Evolutionary conservation across 1,140 invertebrate species (phyloP).

Genomic region (Harpegnathos saltator): DNA sequence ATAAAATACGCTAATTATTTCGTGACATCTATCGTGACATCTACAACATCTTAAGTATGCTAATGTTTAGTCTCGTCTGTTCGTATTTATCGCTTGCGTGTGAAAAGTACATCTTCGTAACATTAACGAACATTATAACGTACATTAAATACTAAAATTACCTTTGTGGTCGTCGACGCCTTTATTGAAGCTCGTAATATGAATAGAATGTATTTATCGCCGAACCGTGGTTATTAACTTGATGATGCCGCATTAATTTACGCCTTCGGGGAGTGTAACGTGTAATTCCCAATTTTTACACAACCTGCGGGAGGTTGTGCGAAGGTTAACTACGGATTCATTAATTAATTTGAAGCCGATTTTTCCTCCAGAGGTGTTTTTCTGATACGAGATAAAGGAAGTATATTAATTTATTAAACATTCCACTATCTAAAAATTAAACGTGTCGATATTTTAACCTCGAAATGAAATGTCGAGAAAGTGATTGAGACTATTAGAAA

Average conservation of each 20-base stretch:
- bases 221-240: constrained; percentile 19
- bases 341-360: background rate
- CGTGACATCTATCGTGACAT: no score
- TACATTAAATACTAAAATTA: constrained; percentile 22
- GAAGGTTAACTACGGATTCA: no score
- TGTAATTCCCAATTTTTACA: background rate
- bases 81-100: constrained; percentile 19
- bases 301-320: no score
- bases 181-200: constrained; percentile 34
- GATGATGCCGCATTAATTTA: constrained; percentile 22
- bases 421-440: constrained; percentile 2
- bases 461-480: background rate
- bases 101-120: background rate
- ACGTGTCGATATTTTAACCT: background rate
- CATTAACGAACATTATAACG: constrained; percentile 8
- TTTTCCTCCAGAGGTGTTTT: background rate
- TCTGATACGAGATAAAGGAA: no score
- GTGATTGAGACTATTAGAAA: background rate
- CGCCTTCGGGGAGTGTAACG: background rate
- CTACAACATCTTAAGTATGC: background rate
- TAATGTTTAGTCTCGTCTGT: background rate
- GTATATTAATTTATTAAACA: background rate
- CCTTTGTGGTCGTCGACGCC: background rate
- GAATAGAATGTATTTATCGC: constrained; percentile 9
- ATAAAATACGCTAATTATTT: constrained; percentile 31